phyloP scores from a whole-genome alignment of 2,888 invertebrate genomes.

The Meiosimyza decipiens region DNA sequence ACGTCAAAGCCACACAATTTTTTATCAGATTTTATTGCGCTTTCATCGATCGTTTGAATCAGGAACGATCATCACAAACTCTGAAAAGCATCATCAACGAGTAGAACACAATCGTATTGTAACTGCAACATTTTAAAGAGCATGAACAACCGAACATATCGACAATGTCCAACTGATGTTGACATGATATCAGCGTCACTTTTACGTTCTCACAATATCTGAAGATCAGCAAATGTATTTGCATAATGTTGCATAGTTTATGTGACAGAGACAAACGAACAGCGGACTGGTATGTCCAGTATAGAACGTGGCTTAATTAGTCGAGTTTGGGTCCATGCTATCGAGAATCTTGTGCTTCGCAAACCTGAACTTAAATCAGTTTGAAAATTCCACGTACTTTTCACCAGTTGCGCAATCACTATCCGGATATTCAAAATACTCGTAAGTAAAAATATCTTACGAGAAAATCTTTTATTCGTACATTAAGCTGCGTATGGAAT shows the following conservation, averaged over 20 bases:
- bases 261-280: conserved; percentile 13
- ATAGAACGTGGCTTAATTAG: too few relatives aligned
- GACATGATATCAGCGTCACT: conserved; percentile 24
- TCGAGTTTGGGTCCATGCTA: too few relatives aligned
- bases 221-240: conserved; percentile 2
- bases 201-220: not conserved
- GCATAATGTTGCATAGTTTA: conserved; percentile 25
- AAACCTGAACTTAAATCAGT: too few relatives aligned
- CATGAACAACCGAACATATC: conserved; percentile 18
- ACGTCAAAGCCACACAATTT: conserved; percentile 43
- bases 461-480: too few relatives aligned
- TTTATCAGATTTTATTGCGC: conserved; percentile 38
- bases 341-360: too few relatives aligned
- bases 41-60: not conserved
- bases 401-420: too few relatives aligned
- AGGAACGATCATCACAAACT: conserved; percentile 1
- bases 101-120: conserved; percentile 1
- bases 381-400: too few relatives aligned
- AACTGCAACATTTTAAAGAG: conserved; percentile 18
- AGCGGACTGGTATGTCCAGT: too few relatives aligned
- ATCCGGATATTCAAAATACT: too few relatives aligned
- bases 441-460: too few relatives aligned
- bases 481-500: too few relatives aligned
- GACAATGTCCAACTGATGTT: conserved; percentile 26
- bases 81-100: not conserved